phyloP scores from a whole-genome alignment of 2,113 vertebrate genomes.

The Henicopernis longicauda region DNA sequence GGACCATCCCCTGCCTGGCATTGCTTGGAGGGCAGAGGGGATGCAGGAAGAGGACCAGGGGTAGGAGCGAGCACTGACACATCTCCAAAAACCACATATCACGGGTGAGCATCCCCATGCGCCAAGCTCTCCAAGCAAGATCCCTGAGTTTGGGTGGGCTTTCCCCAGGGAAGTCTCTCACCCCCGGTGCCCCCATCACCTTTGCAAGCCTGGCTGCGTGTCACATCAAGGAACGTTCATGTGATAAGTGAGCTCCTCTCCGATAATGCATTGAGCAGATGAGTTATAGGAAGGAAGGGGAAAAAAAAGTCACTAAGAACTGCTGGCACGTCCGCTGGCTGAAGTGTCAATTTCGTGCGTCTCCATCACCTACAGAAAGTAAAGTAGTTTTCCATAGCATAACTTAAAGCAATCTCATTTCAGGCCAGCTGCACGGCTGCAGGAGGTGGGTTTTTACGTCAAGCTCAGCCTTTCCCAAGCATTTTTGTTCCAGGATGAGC shows the following conservation, averaged over 20 bases:
- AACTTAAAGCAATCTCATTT: not conserved
- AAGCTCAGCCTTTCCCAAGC: not conserved
- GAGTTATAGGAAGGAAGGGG: not conserved
- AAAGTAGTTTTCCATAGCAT: not conserved
- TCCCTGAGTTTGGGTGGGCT: not conserved
- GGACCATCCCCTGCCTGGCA: not conserved
- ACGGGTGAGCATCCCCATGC: not conserved
- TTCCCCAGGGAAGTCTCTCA: not conserved
- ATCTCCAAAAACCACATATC: not conserved
- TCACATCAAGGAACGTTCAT: not conserved
- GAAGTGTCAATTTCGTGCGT: not conserved
- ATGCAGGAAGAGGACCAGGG: not conserved
- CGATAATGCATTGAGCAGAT: accelerated
- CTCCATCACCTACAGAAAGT: not conserved
- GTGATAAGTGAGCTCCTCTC: not conserved
- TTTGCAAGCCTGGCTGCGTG: not conserved
- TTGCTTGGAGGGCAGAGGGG: not conserved
- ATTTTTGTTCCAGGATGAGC: not conserved
- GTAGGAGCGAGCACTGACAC: not conserved
- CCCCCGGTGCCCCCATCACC: not conserved
- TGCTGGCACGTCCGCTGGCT: not conserved
- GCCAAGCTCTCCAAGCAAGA: not conserved
- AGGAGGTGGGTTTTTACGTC: not conserved
- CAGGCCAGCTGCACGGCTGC: not conserved
- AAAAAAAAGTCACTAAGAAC: not conserved